Conservation (phyloP, 2,797 vertebrate species). For the Podarcis lilfordi region DNA sequence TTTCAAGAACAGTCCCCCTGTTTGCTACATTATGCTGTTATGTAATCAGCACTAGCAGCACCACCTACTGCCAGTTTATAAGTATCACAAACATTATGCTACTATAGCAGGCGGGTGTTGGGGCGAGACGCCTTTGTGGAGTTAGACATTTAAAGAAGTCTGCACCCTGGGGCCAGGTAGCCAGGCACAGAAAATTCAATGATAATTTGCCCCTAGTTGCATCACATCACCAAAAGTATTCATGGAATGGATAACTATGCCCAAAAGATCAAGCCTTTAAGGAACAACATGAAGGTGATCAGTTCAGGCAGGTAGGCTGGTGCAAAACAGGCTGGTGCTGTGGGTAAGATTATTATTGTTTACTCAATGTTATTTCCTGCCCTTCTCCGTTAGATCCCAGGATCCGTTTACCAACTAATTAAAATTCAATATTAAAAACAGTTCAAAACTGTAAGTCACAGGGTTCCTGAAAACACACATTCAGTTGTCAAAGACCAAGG, state of each 20-base stretch:
- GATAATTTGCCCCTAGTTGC: neutral
- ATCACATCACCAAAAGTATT: neutral
- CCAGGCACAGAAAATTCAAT: neutral
- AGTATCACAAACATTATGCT: neutral
- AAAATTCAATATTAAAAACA: too few species aligned
- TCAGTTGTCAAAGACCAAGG: too few species aligned
- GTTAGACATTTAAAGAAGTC: neutral
- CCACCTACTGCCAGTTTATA: conserved; percentile 8
- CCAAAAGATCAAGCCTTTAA: neutral
- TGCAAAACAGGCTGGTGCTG: neutral
- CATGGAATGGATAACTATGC: neutral
- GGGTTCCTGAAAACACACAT: too few species aligned
- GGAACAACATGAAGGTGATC: neutral
- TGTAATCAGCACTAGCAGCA: neutral
- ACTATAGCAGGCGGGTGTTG: neutral
- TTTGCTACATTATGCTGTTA: neutral
- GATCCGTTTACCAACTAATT: too few species aligned
- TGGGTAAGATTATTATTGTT: too few species aligned
- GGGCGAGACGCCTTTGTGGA: neutral
- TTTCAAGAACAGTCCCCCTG: neutral
- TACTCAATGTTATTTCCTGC: too few species aligned
- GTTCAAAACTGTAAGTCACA: too few species aligned
- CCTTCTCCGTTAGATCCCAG: too few species aligned
- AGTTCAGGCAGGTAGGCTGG: neutral
- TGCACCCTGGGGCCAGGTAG: neutral